Conservation (phyloP, 1,140 invertebrate species). For the Rhopalosiphum padi region DNA sequence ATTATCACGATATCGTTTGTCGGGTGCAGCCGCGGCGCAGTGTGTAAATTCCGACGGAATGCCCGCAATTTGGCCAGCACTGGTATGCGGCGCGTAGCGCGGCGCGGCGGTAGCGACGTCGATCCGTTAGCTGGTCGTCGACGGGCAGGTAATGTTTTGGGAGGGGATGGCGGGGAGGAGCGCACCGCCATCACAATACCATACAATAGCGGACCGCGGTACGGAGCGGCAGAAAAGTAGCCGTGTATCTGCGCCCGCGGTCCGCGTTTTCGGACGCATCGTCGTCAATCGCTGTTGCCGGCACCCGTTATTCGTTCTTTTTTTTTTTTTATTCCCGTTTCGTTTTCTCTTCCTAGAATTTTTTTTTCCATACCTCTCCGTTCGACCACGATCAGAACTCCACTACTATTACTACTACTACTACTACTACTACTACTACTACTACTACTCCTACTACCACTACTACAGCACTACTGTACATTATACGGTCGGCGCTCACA, state of each 20-base stretch:
- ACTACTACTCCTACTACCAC: background rate
- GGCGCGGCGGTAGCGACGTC: background rate
- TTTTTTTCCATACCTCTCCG: slow-evolving; percentile 14
- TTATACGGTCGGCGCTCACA: background rate
- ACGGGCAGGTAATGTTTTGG: no score
- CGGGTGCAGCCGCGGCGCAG: no score
- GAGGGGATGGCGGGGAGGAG: no score
- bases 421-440: no score
- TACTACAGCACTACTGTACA: background rate
- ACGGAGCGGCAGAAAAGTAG: background rate
- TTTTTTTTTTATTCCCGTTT: background rate
- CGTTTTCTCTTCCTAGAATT: background rate
- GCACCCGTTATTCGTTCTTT: slow-evolving; percentile 3
- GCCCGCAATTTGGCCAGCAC: background rate
- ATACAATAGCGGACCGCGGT: background rate
- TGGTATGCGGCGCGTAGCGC: slow-evolving; percentile 21
- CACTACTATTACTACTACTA: no score
- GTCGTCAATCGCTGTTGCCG: background rate
- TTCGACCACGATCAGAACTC: background rate
- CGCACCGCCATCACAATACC: no score
- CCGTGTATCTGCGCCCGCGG: background rate
- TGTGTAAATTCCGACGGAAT: background rate
- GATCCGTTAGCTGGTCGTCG: background rate
- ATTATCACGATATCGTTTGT: background rate
- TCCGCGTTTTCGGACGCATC: background rate